These are phyloP conservation scores for Festucalex cinctus DNA, from an alignment of 2,113 vertebrate genomes.

Conservation along the genomic window DNA sequence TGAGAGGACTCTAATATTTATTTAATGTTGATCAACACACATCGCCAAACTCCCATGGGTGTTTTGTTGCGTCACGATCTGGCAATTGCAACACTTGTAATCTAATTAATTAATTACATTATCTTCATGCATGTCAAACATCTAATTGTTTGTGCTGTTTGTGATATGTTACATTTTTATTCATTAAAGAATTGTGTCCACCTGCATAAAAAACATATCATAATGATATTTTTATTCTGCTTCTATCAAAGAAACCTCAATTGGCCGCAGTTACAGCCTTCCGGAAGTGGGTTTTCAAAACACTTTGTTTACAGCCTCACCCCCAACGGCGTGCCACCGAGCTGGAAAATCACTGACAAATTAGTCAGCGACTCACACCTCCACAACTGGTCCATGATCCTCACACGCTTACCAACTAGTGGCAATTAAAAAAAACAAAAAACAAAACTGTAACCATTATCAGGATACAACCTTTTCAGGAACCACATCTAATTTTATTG, in stretches of 20 bases:
- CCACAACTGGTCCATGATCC: background rate
- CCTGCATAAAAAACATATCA: too few species aligned
- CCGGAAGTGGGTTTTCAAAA: too few species aligned
- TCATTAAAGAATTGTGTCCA: background rate
- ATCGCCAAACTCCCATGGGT: background rate
- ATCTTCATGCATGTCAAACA: background rate
- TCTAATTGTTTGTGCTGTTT: background rate
- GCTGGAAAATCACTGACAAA: background rate
- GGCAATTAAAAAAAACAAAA: too few species aligned
- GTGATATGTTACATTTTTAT: background rate
- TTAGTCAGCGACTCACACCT: background rate
- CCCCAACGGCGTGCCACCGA: background rate
- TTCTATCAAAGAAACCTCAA: too few species aligned
- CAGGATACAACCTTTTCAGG: too few species aligned
- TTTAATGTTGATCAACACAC: background rate
- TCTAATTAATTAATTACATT: background rate
- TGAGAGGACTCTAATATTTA: background rate
- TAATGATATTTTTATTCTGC: too few species aligned
- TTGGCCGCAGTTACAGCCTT: too few species aligned
- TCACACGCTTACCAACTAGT: too few species aligned
- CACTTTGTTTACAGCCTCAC: too few species aligned
- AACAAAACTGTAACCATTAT: too few species aligned
- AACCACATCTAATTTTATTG: too few species aligned
- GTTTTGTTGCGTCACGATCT: background rate
- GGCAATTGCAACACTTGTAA: background rate